Percentiles rank a stretch among this genome's conserved stretches.
phyloP scores from a whole-genome alignment of 2,113 vertebrate species.

The Sebastes schlegelii region DNA sequence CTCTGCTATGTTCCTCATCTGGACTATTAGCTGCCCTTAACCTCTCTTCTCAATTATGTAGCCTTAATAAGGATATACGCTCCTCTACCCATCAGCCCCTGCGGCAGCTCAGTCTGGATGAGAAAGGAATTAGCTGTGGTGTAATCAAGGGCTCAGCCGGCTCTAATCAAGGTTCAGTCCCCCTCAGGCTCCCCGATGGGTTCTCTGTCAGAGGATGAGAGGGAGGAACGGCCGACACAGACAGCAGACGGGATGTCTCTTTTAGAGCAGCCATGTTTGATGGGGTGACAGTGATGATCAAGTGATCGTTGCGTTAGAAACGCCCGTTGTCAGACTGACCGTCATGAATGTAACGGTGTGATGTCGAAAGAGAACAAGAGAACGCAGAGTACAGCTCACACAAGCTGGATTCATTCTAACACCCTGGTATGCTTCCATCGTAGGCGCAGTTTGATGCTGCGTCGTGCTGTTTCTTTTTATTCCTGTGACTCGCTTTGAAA shows the following conservation, averaged over 20 bases:
- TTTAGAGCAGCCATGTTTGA: not conserved
- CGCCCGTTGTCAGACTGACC: not conserved
- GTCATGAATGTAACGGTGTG: no score
- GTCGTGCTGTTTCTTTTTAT: no score
- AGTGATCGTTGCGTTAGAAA: not conserved
- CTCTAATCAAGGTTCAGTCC: constrained; percentile 16
- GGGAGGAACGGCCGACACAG: not conserved
- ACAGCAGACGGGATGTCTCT: not conserved
- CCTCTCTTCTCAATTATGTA: constrained; percentile 17
- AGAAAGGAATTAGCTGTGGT: constrained; percentile 11
- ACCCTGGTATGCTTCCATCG: no score
- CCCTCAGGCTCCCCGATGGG: constrained; percentile 16
- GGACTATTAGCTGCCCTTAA: not conserved
- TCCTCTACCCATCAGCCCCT: constrained; percentile 15
- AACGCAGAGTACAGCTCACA: no score
- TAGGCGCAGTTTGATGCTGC: no score
- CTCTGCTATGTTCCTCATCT: constrained; percentile 8
- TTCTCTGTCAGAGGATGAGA: constrained; percentile 12
- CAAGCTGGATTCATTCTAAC: no score
- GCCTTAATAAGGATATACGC: constrained; percentile 12
- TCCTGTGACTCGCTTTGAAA: no score
- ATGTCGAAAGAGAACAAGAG: no score
- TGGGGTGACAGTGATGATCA: not conserved
- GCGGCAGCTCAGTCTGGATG: constrained; percentile 10
- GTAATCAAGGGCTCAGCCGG: constrained; percentile 42